Conservation (phyloP, 2,888 invertebrate species). For the Xanthostigma xanthostigma region DNA sequence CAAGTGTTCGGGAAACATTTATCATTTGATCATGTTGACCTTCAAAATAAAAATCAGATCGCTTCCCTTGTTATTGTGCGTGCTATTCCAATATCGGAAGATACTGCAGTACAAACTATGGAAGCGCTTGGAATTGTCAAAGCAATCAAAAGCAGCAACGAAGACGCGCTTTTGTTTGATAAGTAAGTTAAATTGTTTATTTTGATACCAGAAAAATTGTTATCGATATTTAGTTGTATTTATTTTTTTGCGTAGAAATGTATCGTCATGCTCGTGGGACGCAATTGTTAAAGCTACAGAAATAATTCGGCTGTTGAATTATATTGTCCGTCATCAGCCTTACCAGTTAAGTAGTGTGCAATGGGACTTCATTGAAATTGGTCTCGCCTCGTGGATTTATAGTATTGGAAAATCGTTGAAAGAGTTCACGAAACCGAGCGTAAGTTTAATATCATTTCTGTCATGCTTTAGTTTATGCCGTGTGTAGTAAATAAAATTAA, state of each 20-base stretch:
- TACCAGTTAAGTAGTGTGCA: slow-evolving; percentile 27
- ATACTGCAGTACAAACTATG: slow-evolving; percentile 24
- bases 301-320: slow-evolving; percentile 25
- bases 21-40: slow-evolving; percentile 15
- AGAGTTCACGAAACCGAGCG: neutral
- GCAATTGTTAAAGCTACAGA: slow-evolving; percentile 26
- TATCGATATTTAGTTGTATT: neutral
- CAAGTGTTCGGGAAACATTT: slow-evolving; percentile 21
- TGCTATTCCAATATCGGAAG: slow-evolving; percentile 9
- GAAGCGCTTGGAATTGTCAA: slow-evolving; percentile 21
- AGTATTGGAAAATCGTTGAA: slow-evolving; percentile 29
- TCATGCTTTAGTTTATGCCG: too few species aligned
- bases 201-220: neutral
- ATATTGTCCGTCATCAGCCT: slow-evolving; percentile 21
- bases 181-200: slow-evolving; percentile 7
- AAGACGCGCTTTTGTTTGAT: slow-evolving; percentile 17
- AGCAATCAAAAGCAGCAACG: slow-evolving; percentile 15
- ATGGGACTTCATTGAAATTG: slow-evolving; percentile 64
- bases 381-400: slow-evolving; percentile 50
- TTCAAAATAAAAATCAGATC: slow-evolving; percentile 13
- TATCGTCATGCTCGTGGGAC: slow-evolving; percentile 20
- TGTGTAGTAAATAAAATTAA: too few species aligned
- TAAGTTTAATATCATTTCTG: too few species aligned
- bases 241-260: slow-evolving; percentile 17
- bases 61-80: slow-evolving; percentile 19